These are phyloP conservation scores for Muscicapa adusta DNA, from an alignment of 2,113 vertebrate genomes.

Conservation along the genomic window DNA sequence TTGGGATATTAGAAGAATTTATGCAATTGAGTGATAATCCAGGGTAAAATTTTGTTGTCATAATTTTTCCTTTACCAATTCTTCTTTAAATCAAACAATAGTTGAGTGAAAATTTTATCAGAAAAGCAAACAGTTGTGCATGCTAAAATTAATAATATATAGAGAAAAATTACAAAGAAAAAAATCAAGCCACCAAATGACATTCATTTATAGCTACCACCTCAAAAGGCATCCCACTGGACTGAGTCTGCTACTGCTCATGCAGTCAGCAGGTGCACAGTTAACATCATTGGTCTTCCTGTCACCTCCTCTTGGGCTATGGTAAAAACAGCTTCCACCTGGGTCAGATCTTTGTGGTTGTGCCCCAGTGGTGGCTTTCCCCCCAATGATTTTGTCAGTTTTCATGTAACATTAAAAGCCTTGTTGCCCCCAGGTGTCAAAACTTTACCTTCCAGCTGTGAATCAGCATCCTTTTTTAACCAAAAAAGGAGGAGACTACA, in stretches of 20 bases:
- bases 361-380: neutral
- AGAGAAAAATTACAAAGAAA: neutral
- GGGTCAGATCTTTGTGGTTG: neutral
- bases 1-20: neutral
- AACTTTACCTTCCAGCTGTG: neutral
- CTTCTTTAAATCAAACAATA: neutral
- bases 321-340: neutral
- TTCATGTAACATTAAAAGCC: neutral
- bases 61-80: neutral
- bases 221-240: neutral
- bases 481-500: neutral
- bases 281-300: neutral
- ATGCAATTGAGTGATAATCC: neutral
- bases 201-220: neutral
- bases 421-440: neutral
- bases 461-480: neutral
- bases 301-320: neutral
- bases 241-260: neutral
- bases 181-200: neutral
- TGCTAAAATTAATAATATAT: neutral
- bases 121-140: neutral
- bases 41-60: neutral
- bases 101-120: neutral
- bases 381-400: neutral
- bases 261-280: neutral